Evolutionary conservation across 2,888 invertebrate genomes (phyloP), one percentile per base, ranked within the genome.

Genomic region (Sinopyrophorus schimmeli): DNA sequence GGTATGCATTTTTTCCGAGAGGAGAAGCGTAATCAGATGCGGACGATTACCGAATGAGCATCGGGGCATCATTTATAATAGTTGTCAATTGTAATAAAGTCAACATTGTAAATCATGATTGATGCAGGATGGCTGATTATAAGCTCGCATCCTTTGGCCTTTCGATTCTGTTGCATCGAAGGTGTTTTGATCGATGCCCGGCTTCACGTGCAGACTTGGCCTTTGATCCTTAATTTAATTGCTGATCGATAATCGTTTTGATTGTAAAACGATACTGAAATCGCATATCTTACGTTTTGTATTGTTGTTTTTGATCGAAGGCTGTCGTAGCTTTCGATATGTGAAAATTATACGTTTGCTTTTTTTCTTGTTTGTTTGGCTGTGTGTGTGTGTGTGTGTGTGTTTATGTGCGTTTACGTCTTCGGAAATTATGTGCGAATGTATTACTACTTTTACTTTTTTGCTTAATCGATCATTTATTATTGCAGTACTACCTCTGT

Each of bases 61-160:
- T 43, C 43, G 24, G 39, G 39, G 46, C 59, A 66, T 67, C 68
- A 68, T 69, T 69, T 68, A 69, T 69, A 67, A 69, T 62, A 65
- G 59, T 60, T 63, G 69, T 69, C 69, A 69, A 65, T 68, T 62
- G 63, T 65, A 69, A 69, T 69, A 69, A 66, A 66, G 66, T 66
- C 60, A 59, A 65, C 63, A 69, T 69, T 69, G 68, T 69, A 60
- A 61, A 46, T 53, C 42, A 56, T 69, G 69, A 69, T 68, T 67
- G 66, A 69, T 66, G 63, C 49, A 47, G 54, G 55, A 57, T 63
- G 56, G 59, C 35, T 28, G 39, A 53, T 48, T 50, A 43, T 50
- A 15, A 41, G 50, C 44, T 50, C 37, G 26, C 49, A 47, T 47
- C 38, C n/a, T n/a, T 35, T 35, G 9, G 41, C 21, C 37, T 27